Evolutionary conservation across 2,113 vertebrate species (phyloP).

Genomic region (Astatoreochromis straeleni): DNA sequence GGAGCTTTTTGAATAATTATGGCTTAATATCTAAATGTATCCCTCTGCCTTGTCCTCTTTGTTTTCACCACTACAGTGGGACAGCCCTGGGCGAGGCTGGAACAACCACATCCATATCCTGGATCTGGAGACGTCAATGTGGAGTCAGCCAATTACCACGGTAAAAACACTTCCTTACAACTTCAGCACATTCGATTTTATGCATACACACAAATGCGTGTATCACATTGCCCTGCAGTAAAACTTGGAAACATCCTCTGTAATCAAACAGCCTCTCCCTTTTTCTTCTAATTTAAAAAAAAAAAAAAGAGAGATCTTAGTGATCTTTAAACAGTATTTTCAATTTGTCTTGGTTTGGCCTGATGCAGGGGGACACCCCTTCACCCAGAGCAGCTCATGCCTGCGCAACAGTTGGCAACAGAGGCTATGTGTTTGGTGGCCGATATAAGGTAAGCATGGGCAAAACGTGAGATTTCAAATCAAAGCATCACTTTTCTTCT

Average conservation of each 20-base stretch:
- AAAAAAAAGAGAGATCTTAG: fast-evolving
- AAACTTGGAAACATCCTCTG: not conserved
- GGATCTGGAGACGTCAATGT: constrained; percentile 85
- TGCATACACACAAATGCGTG: not conserved
- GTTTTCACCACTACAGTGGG: constrained; percentile 25
- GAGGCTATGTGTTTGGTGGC: constrained; percentile 92
- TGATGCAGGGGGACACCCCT: constrained; percentile 81
- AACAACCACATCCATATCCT: constrained; percentile 93
- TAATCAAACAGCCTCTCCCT: not conserved
- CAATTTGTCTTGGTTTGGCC: not conserved
- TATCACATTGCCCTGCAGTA: not conserved
- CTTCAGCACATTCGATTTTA: not conserved
- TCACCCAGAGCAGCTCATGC: constrained; percentile 93
- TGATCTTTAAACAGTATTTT: not conserved
- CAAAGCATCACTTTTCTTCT: not conserved
- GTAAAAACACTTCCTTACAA: constrained; percentile 51
- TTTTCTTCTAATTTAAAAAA: not conserved
- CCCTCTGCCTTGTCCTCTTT: not conserved
- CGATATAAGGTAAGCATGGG: constrained; percentile 78
- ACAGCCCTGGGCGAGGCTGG: constrained; percentile 87
- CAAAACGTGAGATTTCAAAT: not conserved
- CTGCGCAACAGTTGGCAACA: constrained; percentile 85
- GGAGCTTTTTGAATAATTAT: not conserved
- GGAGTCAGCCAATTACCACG: constrained; percentile 89
- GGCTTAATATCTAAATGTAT: not conserved